phyloP scores from a whole-genome alignment of 2,113 vertebrate species.

The Polypterus bichir region DNA sequence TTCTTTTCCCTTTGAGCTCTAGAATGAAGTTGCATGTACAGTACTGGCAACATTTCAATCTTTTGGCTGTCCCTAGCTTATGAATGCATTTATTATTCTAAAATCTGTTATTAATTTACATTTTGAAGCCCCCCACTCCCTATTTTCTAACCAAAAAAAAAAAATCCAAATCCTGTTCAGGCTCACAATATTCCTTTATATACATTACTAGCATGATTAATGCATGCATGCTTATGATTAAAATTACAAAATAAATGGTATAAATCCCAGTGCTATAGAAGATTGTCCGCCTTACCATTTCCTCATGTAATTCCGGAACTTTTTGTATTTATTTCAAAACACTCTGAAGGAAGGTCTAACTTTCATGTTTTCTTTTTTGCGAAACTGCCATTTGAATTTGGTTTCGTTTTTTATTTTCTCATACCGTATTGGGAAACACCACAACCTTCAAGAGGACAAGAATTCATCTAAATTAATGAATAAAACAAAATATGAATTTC shows the following conservation, averaged over 20 bases:
- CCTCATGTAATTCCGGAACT: neutral
- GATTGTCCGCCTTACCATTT: neutral
- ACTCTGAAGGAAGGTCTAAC: neutral
- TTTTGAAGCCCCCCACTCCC: slow-evolving; percentile 22
- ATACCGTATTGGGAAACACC: neutral
- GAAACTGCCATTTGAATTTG: neutral
- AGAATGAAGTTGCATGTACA: slow-evolving; percentile 1
- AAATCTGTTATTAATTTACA: slow-evolving; percentile 35
- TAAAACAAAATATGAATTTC: too few species aligned
- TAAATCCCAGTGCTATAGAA: slow-evolving; percentile 1
- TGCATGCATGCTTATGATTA: neutral
- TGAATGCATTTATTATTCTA: slow-evolving; percentile 28
- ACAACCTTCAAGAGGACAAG: too few species aligned
- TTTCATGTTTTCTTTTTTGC: neutral
- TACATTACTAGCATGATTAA: neutral
- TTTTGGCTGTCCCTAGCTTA: slow-evolving; percentile 21
- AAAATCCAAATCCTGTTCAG: slow-evolving; percentile 1
- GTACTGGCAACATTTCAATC: slow-evolving; percentile 5
- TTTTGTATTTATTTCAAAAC: neutral
- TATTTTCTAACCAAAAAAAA: neutral
- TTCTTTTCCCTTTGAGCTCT: neutral
- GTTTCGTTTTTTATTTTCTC: neutral
- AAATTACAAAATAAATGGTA: neutral
- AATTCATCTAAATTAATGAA: too few species aligned
- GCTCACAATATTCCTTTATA: neutral